Evolutionary conservation across 2,113 vertebrate genomes (phyloP).

Genomic region (Ptilonorhynchus violaceus): DNA sequence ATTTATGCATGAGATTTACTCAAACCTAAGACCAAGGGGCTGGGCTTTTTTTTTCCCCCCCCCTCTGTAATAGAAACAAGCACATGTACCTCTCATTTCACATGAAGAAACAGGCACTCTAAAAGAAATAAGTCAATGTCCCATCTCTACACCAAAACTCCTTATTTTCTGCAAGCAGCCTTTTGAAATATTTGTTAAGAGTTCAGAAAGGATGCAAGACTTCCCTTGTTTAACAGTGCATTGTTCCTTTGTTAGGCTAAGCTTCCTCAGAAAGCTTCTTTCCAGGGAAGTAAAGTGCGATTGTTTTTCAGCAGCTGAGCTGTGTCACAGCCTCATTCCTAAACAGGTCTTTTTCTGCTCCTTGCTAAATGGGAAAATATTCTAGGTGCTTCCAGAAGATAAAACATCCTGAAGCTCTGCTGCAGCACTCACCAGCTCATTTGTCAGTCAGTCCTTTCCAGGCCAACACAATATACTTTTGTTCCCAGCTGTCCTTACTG

Average conservation of each 20-base stretch:
- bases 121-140: fast-evolving
- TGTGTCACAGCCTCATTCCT: background rate
- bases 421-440: background rate
- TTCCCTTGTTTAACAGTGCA: background rate
- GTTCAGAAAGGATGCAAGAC: background rate
- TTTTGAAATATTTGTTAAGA: background rate
- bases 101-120: background rate
- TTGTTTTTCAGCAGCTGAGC: background rate
- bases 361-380: background rate
- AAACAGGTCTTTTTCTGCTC: background rate
- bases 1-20: background rate
- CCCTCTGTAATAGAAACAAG: background rate
- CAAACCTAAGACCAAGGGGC: background rate
- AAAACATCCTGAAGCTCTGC: background rate
- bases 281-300: background rate
- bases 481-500: background rate
- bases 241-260: background rate
- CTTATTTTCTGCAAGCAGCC: background rate
- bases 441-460: background rate
- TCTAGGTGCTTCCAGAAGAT: background rate
- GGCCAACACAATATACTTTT: background rate
- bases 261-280: background rate
- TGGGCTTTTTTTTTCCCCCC: fast-evolving
- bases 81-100: background rate
- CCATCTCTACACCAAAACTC: background rate